Conservation (phyloP, 2,888 invertebrate genomes). For the Lithophane semibrunnea region DNA sequence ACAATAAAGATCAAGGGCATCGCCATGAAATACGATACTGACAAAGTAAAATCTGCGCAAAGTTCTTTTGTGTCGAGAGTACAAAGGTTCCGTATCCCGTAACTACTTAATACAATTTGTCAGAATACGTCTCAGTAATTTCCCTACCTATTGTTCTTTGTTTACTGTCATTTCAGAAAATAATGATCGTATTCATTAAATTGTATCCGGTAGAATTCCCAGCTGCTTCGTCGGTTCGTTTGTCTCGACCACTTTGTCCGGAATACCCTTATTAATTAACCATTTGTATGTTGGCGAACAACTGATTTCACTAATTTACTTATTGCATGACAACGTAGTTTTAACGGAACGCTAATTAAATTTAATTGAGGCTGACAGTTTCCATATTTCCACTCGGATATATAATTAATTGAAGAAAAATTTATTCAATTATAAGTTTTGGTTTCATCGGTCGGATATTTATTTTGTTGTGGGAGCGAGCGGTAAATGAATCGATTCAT, state of each 20-base stretch:
- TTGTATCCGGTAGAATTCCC: constrained; percentile 51
- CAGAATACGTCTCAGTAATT: constrained; percentile 47
- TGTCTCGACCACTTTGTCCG: constrained; percentile 47
- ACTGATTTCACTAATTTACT: constrained; percentile 60
- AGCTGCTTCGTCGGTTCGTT: constrained; percentile 40
- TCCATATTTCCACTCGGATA: constrained; percentile 28
- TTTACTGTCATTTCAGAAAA: constrained; percentile 51
- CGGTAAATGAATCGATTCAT: neutral
- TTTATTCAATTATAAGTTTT: constrained; percentile 37
- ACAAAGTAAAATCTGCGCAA: constrained; percentile 49
- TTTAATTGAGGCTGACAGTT: constrained; percentile 40
- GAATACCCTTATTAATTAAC: constrained; percentile 65
- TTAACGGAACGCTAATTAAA: constrained; percentile 33
- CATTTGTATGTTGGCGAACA: constrained; percentile 60
- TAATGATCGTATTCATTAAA: constrained; percentile 63
- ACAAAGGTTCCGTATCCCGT: constrained; percentile 49
- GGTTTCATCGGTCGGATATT: constrained; percentile 18
- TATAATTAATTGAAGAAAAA: constrained; percentile 41
- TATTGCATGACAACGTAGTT: constrained; percentile 55
- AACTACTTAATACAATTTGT: constrained; percentile 55
- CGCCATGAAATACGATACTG: constrained; percentile 48
- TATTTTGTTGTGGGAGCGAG: neutral
- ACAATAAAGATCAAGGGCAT: constrained; percentile 40
- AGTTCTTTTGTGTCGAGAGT: constrained; percentile 47
- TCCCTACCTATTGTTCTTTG: constrained; percentile 37